Percentiles rank a stretch among this genome's conserved stretches.
Conservation (phyloP, 2,113 vertebrate species). For the Triplophysa dalaica region DNA sequence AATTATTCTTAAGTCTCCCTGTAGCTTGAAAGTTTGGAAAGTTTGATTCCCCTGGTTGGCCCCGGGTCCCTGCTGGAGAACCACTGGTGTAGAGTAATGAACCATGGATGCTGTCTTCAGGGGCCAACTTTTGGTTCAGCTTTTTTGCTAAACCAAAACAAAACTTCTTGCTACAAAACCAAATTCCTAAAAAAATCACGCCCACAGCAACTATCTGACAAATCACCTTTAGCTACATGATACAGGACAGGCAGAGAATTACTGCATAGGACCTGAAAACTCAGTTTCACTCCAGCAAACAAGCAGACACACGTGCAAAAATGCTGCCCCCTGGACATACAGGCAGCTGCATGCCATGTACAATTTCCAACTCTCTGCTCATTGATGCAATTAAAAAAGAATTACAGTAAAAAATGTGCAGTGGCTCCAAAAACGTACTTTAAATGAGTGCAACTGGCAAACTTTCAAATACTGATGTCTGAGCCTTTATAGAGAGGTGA, state of each 20-base stretch:
- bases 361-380: slow-evolving; percentile 54
- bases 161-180: slow-evolving; percentile 27
- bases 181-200: slow-evolving; percentile 10
- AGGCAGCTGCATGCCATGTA: slow-evolving; percentile 46
- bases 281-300: slow-evolving; percentile 49
- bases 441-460: not conserved
- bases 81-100: not conserved
- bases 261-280: slow-evolving; percentile 32
- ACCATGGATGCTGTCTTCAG: not conserved
- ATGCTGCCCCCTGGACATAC: slow-evolving; percentile 50
- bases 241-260: slow-evolving; percentile 50
- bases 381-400: slow-evolving; percentile 63
- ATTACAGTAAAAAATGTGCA: slow-evolving; percentile 58
- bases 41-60: too few species aligned
- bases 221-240: slow-evolving; percentile 60
- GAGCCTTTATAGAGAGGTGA: not conserved
- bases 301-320: slow-evolving; percentile 51
- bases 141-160: slow-evolving; percentile 40
- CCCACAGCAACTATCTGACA: slow-evolving; percentile 54
- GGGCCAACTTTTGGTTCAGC: too few species aligned
- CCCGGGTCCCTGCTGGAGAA: too few species aligned
- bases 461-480: slow-evolving; percentile 1
- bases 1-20: too few species aligned
- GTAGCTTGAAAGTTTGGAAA: too few species aligned
- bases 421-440: slow-evolving; percentile 7